Base-by-base conservation (phyloP, 2,113 vertebrate genomes). In the Apteryx mantelli region DNA sequence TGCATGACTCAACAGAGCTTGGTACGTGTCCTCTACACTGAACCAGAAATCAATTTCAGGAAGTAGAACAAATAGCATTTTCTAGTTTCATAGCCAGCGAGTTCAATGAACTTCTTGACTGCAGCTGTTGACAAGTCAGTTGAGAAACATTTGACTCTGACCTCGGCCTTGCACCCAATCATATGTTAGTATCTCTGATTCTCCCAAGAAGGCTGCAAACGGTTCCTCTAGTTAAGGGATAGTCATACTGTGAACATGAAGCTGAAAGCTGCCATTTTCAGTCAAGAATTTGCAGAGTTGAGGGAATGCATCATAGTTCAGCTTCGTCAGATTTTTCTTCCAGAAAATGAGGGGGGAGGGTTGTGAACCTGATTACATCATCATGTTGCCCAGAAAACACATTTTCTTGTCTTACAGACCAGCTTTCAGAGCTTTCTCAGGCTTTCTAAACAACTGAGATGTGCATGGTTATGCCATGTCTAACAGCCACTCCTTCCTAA, bases 241-340 rank as follows among this genome's bases (percentile, higher is more conserved):
- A 91, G 48, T 53, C 87, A 74, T 48, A 50, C 44, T 2, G 0
- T 16, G 36, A 83, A 30, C 8, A 44, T 1, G 5, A 91, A 34
- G 50, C 30, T 86, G 60, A 93, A 71, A 79, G 79, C 55, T 94
- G 79, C 79, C 86, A 60, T 94, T 96, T 96, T 88, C 93, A 60
- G 40, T 75, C 85, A 94, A 90, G 73, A 71, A 77, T 86, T 77
- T 78, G 15, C 3, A 0, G 78, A 63, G 34, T 77, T 2, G 0
- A 86, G 66, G 68, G 68, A 93, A 88, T 86, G 93, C 1, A 9
- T 96, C 85, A 78, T 40, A 83, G 36, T 81, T 90, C 26, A 75
- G 9, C 44, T 55, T 82, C 95, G 64, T 91, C 88, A 77, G 36
- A 90, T 90, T 90, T 93, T 93, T 68, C 21, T 90, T 88, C 65